These are phyloP conservation scores for Glaucopsyche alexis DNA, from an alignment of 2,888 invertebrate genomes.

Conservation along the genomic window DNA sequence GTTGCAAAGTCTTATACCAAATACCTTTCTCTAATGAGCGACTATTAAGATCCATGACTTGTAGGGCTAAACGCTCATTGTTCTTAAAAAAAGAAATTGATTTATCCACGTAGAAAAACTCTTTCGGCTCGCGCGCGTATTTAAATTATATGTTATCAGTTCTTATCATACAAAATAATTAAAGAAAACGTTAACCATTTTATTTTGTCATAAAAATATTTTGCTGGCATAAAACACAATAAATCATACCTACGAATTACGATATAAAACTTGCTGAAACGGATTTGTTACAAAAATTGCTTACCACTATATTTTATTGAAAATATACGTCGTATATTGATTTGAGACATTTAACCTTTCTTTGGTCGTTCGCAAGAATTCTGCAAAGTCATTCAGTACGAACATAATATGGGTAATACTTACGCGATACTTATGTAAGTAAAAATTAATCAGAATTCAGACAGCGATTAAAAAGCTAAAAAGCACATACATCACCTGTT, in stretches of 20 bases:
- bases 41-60: too few relatives aligned
- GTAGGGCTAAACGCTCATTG: too few relatives aligned
- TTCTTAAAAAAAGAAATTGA: too few relatives aligned
- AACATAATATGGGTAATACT: too few relatives aligned
- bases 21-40: too few relatives aligned
- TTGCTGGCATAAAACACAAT: not conserved
- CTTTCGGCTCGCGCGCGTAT: too few relatives aligned
- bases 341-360: not conserved
- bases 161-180: not conserved
- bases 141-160: too few relatives aligned
- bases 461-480: slow-evolving; percentile 17
- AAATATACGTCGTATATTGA: not conserved
- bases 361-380: not conserved
- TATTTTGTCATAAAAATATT: not conserved
- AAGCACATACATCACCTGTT: slow-evolving; percentile 19
- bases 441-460: not conserved
- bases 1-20: too few relatives aligned
- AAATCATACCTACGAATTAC: not conserved
- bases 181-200: not conserved
- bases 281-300: not conserved
- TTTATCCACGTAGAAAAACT: too few relatives aligned
- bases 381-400: not conserved
- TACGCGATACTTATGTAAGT: not conserved
- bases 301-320: not conserved
- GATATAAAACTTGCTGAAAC: not conserved